A percentile compares a stretch with the other conserved stretches of the same genome.
Conservation (phyloP, 2,113 vertebrate genomes). For the Melanerpes formicivorus region DNA sequence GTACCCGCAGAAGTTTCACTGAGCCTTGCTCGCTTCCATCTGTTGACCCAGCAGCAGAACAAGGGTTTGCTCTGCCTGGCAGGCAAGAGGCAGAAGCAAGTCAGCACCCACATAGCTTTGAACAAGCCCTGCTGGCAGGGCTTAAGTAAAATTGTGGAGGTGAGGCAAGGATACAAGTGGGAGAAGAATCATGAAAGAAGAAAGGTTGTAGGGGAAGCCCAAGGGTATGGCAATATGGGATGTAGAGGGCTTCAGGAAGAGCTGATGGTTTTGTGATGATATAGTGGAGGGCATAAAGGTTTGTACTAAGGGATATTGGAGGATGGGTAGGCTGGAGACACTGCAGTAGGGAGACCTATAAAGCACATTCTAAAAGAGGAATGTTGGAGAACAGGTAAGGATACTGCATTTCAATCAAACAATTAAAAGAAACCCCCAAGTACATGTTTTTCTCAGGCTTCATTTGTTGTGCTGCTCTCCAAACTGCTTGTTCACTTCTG, state of each 20-base stretch:
- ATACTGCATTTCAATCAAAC: background rate
- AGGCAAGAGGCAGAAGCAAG: background rate
- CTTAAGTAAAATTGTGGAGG: background rate
- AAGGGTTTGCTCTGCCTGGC: background rate
- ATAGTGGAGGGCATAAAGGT: background rate
- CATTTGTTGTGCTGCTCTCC: background rate
- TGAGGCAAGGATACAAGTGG: background rate
- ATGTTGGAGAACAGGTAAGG: background rate
- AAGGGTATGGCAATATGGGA: background rate
- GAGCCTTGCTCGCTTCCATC: background rate
- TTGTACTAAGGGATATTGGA: background rate
- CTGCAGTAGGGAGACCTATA: background rate
- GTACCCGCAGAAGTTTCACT: background rate
- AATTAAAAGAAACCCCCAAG: background rate
- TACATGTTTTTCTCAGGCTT: background rate
- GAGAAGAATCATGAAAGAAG: background rate
- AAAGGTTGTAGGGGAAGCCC: background rate
- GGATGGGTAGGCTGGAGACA: background rate
- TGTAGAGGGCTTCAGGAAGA: background rate
- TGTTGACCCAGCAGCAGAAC: background rate
- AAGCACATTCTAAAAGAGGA: background rate
- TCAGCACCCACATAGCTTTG: background rate
- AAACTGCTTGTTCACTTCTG: background rate
- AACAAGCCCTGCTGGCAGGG: background rate
- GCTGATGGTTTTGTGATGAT: background rate